Conservation (phyloP, 2,113 vertebrate species). For the Myocastor coypus region DNA sequence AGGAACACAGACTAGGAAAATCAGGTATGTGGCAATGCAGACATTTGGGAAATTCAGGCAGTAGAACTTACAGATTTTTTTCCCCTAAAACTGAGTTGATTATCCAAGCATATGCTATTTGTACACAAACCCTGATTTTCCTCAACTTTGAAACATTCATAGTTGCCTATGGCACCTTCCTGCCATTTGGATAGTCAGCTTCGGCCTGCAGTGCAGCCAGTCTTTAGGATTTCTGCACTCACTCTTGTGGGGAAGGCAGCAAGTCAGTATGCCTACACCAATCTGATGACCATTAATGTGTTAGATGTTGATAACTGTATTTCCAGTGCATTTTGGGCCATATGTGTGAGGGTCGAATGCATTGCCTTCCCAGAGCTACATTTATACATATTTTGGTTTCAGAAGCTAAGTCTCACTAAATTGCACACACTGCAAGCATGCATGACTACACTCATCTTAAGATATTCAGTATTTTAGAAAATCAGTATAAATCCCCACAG, state of each 20-base stretch:
- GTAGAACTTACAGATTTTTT: neutral
- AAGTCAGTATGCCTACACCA: neutral
- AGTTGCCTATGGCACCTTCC: neutral
- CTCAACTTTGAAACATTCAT: neutral
- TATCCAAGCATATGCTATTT: conserved; percentile 29
- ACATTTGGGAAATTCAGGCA: conserved; percentile 23
- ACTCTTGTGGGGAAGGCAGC: neutral
- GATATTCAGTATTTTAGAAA: neutral
- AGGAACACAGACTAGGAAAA: conserved; percentile 95
- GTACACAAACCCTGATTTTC: neutral
- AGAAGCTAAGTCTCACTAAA: neutral
- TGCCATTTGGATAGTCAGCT: neutral
- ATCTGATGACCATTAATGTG: neutral
- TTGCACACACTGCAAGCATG: neutral
- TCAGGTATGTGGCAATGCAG: conserved; percentile 90
- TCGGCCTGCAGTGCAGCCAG: neutral
- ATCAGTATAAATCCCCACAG: neutral
- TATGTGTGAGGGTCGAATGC: neutral
- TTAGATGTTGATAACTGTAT: neutral
- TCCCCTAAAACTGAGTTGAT: conserved; percentile 46
- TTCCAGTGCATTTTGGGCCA: neutral
- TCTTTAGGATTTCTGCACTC: neutral
- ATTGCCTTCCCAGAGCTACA: no score
- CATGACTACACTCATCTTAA: neutral
- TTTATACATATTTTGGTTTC: neutral